Evolutionary conservation across 2,797 vertebrate genomes (phyloP), one percentile per base, ranked within the genome.

Genomic region (Crossoptilon crossoptilon): DNA sequence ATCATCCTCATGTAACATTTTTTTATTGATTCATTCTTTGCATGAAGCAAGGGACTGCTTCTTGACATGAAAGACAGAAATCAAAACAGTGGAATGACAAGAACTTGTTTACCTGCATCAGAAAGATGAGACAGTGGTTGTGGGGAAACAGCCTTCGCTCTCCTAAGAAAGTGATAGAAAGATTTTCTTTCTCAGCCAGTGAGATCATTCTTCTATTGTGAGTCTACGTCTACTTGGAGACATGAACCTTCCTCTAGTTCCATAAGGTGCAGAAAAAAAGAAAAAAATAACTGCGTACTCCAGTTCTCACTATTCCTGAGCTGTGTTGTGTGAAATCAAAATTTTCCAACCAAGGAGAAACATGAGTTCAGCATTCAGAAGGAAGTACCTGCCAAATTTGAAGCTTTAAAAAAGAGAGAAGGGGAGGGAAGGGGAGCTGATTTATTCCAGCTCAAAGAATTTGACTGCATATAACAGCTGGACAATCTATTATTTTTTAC

Each of bases 381-480:
- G 29, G 10, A 78, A 29, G 19, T 63, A 71, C 29, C 33, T 93
- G 83, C 74, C 85, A 94, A 79, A 73, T 51, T 33, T 77, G 74
- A 91, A 94, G 33, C n/a, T 59, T 70, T 87, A 74, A 78, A 70
- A 86, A 84, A 86, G 37, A 55, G 33, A 64, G 24, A 43, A 27
- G 43, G 55, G 29, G 21, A 71, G 78, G 78, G 56, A 73, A 62
- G 21, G 58, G 29, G 59, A 71, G 21, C 8, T 69, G 71, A 91
- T 90, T 93, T 78, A 91, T 92, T 84, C 60, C 16, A 68, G 35
- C 35, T 88, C 85, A 82, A 94, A 91, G 77, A 92, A 91, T 90
- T 92, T 93, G 79, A 79, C 85, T 1, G 7, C 31, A 55, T 73
- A 66, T 66, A 92, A 84, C 85, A 93, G 85, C 37, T 95, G 91